Conservation (phyloP, 1,140 invertebrate genomes). For the Homalodisca vitripennis region DNA sequence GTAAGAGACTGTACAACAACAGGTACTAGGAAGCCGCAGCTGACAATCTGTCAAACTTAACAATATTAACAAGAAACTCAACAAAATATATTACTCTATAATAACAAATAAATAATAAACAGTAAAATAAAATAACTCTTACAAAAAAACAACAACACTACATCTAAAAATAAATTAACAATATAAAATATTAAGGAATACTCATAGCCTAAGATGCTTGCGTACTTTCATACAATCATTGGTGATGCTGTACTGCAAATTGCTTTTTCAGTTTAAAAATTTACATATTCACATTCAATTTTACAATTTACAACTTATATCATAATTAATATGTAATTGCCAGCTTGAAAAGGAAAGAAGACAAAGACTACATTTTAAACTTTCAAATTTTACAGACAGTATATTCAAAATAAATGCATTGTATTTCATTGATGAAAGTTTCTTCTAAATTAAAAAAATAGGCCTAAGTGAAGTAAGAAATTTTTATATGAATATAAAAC, state of each 20-base stretch:
- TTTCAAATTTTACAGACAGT: too few relatives aligned
- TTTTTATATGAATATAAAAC: too few relatives aligned
- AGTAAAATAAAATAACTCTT: slow-evolving; percentile 1
- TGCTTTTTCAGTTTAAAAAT: slow-evolving; percentile 12
- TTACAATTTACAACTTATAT: slow-evolving; percentile 24
- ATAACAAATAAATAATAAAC: slow-evolving; percentile 22
- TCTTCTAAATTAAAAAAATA: too few relatives aligned
- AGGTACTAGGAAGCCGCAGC: slow-evolving; percentile 15
- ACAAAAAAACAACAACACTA: background rate
- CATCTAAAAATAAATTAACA: background rate
- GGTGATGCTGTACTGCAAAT: slow-evolving; percentile 22
- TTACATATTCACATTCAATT: slow-evolving; percentile 16
- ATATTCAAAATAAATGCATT: too few relatives aligned
- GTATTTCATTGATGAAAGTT: too few relatives aligned
- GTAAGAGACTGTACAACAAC: slow-evolving; percentile 3
- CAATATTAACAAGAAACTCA: slow-evolving; percentile 22
- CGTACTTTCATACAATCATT: slow-evolving; percentile 23
- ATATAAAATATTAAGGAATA: background rate
- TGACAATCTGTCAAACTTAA: background rate
- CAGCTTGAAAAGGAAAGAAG: slow-evolving; percentile 11
- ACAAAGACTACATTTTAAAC: too few relatives aligned
- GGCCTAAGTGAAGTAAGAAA: too few relatives aligned
- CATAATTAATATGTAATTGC: background rate
- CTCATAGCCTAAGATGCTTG: background rate
- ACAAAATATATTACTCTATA: slow-evolving; percentile 19